Evolutionary conservation across 2,797 vertebrate species (phyloP).

Genomic region (Labeo calbasu): DNA sequence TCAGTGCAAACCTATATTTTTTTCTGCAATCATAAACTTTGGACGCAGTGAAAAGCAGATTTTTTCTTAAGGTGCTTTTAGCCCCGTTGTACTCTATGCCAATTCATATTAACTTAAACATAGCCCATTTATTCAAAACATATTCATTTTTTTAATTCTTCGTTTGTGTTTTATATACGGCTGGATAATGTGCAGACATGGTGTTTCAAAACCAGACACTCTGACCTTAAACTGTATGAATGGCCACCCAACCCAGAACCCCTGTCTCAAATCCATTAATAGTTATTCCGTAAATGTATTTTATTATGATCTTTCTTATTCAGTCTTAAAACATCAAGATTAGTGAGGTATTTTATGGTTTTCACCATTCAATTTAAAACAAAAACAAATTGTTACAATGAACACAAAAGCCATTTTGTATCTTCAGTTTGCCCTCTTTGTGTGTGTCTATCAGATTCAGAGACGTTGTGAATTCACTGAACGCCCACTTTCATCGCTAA

Average conservation of each 20-base stretch:
- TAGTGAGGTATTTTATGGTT: neutral
- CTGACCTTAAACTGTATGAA: neutral
- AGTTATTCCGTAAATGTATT: neutral
- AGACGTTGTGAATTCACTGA: conserved; percentile 72
- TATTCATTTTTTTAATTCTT: neutral
- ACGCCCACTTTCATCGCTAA: conserved; percentile 66
- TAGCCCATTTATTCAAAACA: neutral
- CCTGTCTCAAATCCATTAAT: neutral
- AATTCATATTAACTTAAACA: neutral
- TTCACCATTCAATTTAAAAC: conserved; percentile 1
- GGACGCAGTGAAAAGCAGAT: too few species aligned
- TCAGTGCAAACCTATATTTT: too few species aligned
- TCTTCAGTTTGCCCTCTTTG: conserved; percentile 55
- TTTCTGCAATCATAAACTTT: too few species aligned
- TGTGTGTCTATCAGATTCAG: conserved; percentile 60
- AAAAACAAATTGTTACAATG: conserved; percentile 40
- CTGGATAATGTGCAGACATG: neutral
- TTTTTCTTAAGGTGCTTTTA: too few species aligned
- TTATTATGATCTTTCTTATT: neutral
- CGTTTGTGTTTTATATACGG: neutral
- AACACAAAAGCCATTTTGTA: conserved; percentile 65
- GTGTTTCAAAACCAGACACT: neutral
- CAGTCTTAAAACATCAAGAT: neutral
- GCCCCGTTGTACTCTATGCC: too few species aligned
- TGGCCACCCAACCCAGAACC: too few species aligned